Evolutionary conservation across 2,888 invertebrate genomes (phyloP), one percentile per base, ranked within the genome.

Genomic region (Acrobasis suavella): DNA sequence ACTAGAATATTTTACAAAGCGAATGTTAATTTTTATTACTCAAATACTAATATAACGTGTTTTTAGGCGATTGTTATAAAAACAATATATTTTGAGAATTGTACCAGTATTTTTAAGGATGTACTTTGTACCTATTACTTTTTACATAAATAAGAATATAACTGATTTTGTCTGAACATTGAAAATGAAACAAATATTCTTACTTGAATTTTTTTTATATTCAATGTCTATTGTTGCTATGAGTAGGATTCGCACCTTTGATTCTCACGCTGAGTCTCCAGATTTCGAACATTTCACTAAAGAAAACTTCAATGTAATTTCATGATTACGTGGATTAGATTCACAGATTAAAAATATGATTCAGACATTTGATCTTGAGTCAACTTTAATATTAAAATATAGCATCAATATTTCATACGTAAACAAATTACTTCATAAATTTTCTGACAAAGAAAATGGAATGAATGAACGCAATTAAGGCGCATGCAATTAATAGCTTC

Each of bases 11-110:
- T 83, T 85, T 79, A 84, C 80, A 86, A 84, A 84, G 85, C 79
- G 85, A 89, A 89, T 89, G 87, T 88, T 88, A 89, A 87, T 90
- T 87, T 87, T 86, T 88, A 90, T 89, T 86, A 86, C 81, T 78
- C 80, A 77, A 80, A 83, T 80, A 69, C 66, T 70, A 62, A 72
- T 75, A 46, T 39, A 42, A 16, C 12, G 16, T 56, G 85, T 80
- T 49, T 58, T 15, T 79, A 80, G 80, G 77, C 78, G 84, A 81
- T 84, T 80, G 2, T 46, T n/a, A 46, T 46, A 14, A 46, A 32
- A 42, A n/a, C n/a, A 46, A 14, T n/a, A n/a, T 46, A 46, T n/a
- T 46, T 14, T 2, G 14, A 46, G 12, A 46, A n/a, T 1, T 5
- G 22, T 22, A 39, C 42, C 3, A 42, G 10, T 12, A 46, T 6